Base-by-base conservation (phyloP, 92 coral and sea anemone species). In the Heliopora coerulea region DNA sequence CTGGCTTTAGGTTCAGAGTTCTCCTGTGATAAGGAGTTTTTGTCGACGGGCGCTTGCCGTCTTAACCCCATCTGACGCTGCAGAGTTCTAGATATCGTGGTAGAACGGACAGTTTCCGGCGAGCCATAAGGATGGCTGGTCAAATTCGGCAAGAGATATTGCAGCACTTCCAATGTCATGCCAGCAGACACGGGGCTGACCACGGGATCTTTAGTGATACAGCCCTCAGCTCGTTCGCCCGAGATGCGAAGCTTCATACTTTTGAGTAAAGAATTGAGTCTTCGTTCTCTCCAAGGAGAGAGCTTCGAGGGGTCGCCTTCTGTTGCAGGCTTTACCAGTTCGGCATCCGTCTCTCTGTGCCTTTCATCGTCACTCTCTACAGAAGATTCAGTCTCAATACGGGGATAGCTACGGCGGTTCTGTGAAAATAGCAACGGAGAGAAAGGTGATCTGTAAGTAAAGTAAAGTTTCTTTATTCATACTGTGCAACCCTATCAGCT, bases 191-290 rank as follows among this genome's bases (percentile, higher is more conserved):
- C 34, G 27, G 50, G 74, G 25, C 59, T 68, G n/a, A n/a, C n/a
- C 60, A 68, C 44, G 44, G 33, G 75, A 13, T 46, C 75, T 11
- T 40, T 56, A 3, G 50, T 14, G 25, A 19, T 4, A 21, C 3
- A 24, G 7, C 54, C 77, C 10, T 50, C 61, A 17, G 31, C 19
- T 6, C 77, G 61, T 18, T 50, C 77, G 19, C 77, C 77, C 29
- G 77, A 52, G 25, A 70, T 52, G 20, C 77, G 77, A 28, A 1
- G 1, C 42, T 70, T 70, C n/a, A 70, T 70, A 37, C 77, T 70
- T 1, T 19, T 29, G 3, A 70, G 63, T n/a, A 70, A 70, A 7
- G 77, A 70, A 18, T 70, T 52, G 31, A 70, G 56, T 10, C 63
- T 52, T n/a, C 77, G 62, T 18, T 70, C 77, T 4, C 63, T 57